phyloP scores from a whole-genome alignment of 2,113 vertebrate species.

The Oncorhynchus nerka region DNA sequence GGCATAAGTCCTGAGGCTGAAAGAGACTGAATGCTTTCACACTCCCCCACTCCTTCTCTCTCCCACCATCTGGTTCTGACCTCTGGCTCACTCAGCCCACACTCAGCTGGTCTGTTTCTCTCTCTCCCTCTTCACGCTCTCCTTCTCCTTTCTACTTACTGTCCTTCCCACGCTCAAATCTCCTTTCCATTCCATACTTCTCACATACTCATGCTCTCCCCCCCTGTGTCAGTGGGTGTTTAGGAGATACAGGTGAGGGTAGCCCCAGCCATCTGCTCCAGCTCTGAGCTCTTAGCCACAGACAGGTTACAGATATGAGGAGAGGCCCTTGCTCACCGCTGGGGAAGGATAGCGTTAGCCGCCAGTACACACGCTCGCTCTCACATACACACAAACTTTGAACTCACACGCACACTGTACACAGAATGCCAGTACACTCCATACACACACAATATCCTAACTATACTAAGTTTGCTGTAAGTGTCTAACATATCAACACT shows the following conservation, averaged over 20 bases:
- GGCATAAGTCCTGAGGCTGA: conserved; percentile 28
- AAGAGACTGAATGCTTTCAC: conserved; percentile 31
- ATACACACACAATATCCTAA: no score
- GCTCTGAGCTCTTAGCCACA: background rate
- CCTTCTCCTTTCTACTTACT: background rate
- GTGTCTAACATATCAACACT: no score
- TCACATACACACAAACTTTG: background rate
- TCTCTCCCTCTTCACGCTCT: background rate
- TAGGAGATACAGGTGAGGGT: background rate
- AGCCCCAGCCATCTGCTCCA: conserved; percentile 20
- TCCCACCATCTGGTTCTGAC: conserved; percentile 46
- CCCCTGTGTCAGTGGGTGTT: background rate
- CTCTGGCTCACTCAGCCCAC: conserved; percentile 41
- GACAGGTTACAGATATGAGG: background rate
- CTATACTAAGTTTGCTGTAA: no score
- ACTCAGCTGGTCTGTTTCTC: conserved; percentile 24
- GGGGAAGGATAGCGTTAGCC: no score
- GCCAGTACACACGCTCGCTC: background rate
- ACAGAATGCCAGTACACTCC: no score
- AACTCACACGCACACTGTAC: background rate
- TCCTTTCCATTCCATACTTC: background rate
- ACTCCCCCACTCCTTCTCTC: conserved; percentile 56
- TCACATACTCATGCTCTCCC: background rate
- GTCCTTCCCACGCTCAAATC: background rate
- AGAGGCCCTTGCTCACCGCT: no score